Conservation (phyloP, 2,888 invertebrate species). For the Drosophila meridionalis region DNA sequence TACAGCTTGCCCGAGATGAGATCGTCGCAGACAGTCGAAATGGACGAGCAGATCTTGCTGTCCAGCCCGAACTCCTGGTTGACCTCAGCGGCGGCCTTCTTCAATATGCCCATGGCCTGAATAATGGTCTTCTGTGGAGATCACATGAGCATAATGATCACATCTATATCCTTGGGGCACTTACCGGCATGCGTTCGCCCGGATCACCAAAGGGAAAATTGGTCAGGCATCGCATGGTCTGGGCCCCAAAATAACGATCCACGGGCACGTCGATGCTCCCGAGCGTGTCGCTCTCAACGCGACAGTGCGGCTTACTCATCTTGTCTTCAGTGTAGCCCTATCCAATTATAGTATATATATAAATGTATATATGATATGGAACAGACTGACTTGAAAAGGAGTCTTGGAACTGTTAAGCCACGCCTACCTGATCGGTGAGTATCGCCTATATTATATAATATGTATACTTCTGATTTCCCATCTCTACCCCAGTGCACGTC, state of each 20-base stretch:
- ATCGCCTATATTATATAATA: too few species aligned
- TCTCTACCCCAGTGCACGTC: too few species aligned
- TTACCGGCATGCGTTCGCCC: constrained; percentile 97
- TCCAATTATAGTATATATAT: neutral
- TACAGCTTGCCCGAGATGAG: constrained; percentile 96
- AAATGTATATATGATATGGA: neutral
- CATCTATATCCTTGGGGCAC: constrained; percentile 60
- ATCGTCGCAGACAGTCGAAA: constrained; percentile 95
- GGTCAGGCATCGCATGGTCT: constrained; percentile 95
- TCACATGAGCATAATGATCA: constrained; percentile 36
- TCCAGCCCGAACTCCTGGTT: constrained; percentile 96
- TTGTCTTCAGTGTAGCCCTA: neutral
- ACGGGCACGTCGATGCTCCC: constrained; percentile 96
- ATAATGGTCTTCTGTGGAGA: constrained; percentile 92
- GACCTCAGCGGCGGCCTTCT: constrained; percentile 97
- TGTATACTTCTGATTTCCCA: too few species aligned
- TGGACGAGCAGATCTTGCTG: constrained; percentile 92
- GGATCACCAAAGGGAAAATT: constrained; percentile 98
- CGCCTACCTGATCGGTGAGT: neutral
- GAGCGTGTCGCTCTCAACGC: constrained; percentile 93
- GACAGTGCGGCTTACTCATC: constrained; percentile 26
- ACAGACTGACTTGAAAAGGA: neutral
- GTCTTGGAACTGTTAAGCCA: neutral
- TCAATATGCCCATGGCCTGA: constrained; percentile 96
- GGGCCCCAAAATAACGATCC: constrained; percentile 97